A percentile compares a stretch with the other conserved stretches of the same genome.
Evolutionary conservation across 2,797 vertebrate species (phyloP).

Genomic region (Tokudaia muenninki): DNA sequence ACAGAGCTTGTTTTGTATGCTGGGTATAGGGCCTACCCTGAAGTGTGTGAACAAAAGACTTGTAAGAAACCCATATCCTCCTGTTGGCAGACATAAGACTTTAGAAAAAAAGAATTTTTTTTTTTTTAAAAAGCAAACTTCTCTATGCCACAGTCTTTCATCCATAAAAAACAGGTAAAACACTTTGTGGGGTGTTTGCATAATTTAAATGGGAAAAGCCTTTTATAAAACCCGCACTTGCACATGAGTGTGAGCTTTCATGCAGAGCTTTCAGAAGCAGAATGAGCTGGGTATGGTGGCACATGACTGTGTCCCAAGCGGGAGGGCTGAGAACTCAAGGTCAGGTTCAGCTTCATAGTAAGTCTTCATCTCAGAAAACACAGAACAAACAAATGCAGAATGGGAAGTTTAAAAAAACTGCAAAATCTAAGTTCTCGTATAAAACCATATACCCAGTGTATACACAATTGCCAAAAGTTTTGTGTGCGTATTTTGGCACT

Average conservation of each 20-base stretch:
- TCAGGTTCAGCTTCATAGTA: not conserved
- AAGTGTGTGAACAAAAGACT: not conserved
- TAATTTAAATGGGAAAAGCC: slow-evolving; percentile 35
- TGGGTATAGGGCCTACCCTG: not conserved
- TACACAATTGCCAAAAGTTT: not conserved
- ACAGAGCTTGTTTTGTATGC: not conserved
- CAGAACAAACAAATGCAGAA: not conserved
- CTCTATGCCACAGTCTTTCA: not conserved
- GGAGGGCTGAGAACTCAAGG: not conserved
- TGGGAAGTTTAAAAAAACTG: not conserved
- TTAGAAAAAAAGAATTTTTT: not conserved
- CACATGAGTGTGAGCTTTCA: not conserved
- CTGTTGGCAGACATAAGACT: not conserved
- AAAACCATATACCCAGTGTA: not conserved
- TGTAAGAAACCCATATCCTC: not conserved
- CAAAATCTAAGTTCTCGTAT: not conserved
- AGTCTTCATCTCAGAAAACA: not conserved
- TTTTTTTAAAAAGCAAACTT: not conserved
- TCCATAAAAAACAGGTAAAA: slow-evolving; percentile 1
- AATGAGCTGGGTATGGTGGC: not conserved
- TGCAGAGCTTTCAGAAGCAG: not conserved
- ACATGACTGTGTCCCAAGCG: not conserved
- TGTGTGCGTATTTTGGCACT: not conserved
- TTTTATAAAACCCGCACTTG: slow-evolving; percentile 23
- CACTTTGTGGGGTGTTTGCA: not conserved